Base-by-base conservation (phyloP, 1,140 invertebrate genomes). In the Thrips palmi region DNA sequence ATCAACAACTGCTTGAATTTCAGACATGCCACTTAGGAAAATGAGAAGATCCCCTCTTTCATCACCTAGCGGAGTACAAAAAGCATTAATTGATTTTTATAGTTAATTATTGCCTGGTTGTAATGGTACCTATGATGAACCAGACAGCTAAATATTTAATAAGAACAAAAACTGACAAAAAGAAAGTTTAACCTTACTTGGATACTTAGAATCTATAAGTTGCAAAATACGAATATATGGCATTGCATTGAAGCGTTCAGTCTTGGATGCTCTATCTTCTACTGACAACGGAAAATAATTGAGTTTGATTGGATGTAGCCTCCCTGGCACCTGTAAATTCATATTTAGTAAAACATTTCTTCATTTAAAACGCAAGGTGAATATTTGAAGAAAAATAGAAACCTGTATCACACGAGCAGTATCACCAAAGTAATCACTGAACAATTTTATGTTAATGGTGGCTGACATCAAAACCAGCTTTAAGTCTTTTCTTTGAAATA, bases 391-490 rank as follows among this genome's bases (percentile, higher is more conserved):
- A 4, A 5, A 37, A 15, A 5, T 35, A 35, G 14, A 38, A 47
- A 77, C 76, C 62, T 89, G 68, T 47, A 94, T 76, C 31, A 92
- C 67, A 45, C 71, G 70, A 25, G 80, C 79, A 54, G 82, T 75
- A 42, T 77, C 65, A 25, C 73, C 56, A 62, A 97, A 98, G 59
- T 93, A 98, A 43, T 74, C 63, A 43, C 71, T 70, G 59, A 97
- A 98, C 1, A 97, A 62, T 45, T 89, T 65, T 28, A 97, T 79
- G 60, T 98, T 98, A 27, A 98, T 97, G 2, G 94, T 98, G 10
- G 94, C 94, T 4, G 91, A 97, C 94, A 99, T 99, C 0, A 99
- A 67, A 12, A 98, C 76, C 4, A 99, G 59, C 59, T 94, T 94
- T 3, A 97, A 57, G 51, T 94, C 74, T 12, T 63, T 51, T 36